These are phyloP conservation scores for Cariama cristata DNA, from an alignment of 2,113 vertebrate species.

Conservation along the genomic window DNA sequence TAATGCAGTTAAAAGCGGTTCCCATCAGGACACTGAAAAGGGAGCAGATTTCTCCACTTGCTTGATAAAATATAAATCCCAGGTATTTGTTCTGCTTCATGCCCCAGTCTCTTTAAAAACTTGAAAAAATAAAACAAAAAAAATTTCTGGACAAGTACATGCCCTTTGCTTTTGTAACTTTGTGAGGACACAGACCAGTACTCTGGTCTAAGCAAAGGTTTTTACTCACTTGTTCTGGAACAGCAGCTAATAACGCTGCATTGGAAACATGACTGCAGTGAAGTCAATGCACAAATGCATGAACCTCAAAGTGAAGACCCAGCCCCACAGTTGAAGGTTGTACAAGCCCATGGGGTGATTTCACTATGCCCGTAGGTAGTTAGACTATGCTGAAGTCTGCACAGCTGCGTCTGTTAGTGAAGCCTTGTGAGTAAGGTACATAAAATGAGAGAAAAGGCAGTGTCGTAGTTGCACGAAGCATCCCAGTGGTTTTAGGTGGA, in stretches of 20 bases:
- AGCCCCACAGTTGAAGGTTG: background rate
- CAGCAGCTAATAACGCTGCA: background rate
- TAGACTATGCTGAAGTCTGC: background rate
- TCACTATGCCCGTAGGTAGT: background rate
- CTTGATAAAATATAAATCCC: background rate
- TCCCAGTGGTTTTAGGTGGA: background rate
- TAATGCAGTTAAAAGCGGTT: background rate
- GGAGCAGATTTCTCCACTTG: background rate
- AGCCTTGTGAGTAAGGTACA: background rate
- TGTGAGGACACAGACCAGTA: background rate
- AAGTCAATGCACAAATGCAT: background rate
- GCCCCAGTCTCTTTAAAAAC: background rate
- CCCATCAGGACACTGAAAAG: background rate
- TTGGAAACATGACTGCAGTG: background rate
- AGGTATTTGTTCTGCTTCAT: background rate
- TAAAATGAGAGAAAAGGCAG: background rate
- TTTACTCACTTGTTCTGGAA: background rate
- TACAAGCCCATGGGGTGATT: background rate
- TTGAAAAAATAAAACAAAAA: background rate
- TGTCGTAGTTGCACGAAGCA: background rate
- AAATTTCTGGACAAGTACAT: background rate
- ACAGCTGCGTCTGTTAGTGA: background rate
- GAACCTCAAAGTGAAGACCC: background rate
- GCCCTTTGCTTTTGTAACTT: background rate
- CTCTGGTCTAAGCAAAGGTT: background rate